phyloP scores from a whole-genome alignment of 1,140 invertebrate species.

The Contarinia nasturtii region DNA sequence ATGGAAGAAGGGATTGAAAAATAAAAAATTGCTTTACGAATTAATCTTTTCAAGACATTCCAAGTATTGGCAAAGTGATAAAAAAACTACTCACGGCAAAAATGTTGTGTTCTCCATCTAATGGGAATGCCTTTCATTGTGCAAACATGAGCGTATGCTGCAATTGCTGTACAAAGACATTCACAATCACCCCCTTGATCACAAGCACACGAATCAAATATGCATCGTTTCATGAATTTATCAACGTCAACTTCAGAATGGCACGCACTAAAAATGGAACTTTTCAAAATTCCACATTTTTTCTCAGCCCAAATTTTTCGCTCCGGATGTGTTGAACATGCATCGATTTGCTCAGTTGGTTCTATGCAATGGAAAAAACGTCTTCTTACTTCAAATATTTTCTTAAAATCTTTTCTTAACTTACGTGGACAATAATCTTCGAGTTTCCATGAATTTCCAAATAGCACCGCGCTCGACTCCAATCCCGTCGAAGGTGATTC shows the following conservation, averaged over 20 bases:
- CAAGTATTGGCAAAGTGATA: no score
- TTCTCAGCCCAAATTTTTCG: constrained; percentile 56
- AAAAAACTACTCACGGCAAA: constrained; percentile 50
- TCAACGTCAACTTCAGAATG: constrained; percentile 59
- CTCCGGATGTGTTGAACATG: constrained; percentile 51
- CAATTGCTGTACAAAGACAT: constrained; percentile 71
- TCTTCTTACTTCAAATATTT: no score
- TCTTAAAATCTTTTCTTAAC: no score
- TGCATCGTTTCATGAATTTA: constrained; percentile 45
- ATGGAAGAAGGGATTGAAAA: no score
- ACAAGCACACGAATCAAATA: constrained; percentile 70
- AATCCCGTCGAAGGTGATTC: constrained; percentile 58
- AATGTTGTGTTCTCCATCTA: constrained; percentile 57
- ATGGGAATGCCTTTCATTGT: constrained; percentile 46
- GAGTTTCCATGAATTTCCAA: constrained; percentile 76
- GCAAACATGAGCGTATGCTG: constrained; percentile 70
- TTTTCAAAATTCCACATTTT: constrained; percentile 56
- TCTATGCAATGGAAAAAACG: constrained; percentile 14
- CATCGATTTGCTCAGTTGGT: constrained; percentile 29
- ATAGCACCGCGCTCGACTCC: constrained; percentile 49
- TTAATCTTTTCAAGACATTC: no score
- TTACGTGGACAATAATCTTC: constrained; percentile 45
- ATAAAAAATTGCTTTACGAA: no score
- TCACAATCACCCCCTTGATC: constrained; percentile 77
- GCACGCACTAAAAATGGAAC: constrained; percentile 49